A percentile compares a stretch with the other conserved stretches of the same genome.
These are phyloP conservation scores for Manis javanica DNA, from an alignment of 2,797 vertebrate species.

Conservation along the genomic window DNA sequence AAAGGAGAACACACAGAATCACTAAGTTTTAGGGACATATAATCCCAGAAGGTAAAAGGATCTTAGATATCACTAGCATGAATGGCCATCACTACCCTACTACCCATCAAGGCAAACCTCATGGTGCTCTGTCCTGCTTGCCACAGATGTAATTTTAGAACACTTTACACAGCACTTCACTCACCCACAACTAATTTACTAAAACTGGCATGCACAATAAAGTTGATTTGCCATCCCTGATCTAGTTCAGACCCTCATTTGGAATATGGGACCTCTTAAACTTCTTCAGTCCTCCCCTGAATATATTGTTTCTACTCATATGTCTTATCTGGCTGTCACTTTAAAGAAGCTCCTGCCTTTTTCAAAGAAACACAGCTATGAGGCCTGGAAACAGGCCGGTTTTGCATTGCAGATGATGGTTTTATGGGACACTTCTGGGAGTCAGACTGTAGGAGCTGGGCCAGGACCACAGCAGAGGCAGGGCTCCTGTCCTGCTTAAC, in stretches of 20 bases:
- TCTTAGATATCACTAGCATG: background rate
- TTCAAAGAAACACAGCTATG: background rate
- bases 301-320: background rate
- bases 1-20: background rate
- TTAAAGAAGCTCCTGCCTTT: no score
- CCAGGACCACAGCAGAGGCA: slow-evolving; percentile 73
- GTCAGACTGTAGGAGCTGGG: slow-evolving; percentile 76
- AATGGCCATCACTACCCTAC: background rate
- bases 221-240: background rate
- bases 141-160: background rate
- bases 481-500: slow-evolving; percentile 80
- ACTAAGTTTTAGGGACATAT: background rate
- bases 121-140: background rate
- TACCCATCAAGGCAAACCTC: background rate
- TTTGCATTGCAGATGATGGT: slow-evolving; percentile 85
- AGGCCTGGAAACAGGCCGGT: slow-evolving; percentile 4
- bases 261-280: background rate
- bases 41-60: background rate
- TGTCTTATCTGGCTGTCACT: background rate
- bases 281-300: background rate
- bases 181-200: background rate
- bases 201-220: background rate
- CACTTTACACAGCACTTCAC: background rate
- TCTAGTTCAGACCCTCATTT: background rate
- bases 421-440: slow-evolving; percentile 82